Conservation (phyloP, 2,113 vertebrate genomes). For the Hystrix cristata region DNA sequence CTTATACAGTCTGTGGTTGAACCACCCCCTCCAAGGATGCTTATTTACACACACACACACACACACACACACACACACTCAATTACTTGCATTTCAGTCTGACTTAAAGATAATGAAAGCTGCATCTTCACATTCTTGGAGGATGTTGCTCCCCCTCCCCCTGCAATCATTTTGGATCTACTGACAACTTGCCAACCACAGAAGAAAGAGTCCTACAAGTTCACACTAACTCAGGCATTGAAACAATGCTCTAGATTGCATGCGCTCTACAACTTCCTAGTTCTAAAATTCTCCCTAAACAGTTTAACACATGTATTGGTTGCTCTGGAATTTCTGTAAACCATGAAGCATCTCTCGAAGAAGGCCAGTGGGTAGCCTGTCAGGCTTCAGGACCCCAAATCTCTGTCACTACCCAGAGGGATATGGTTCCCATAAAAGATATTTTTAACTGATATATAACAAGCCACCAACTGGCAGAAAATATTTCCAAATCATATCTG, state of each 20-base stretch:
- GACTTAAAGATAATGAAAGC: not conserved
- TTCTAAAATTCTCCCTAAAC: not conserved
- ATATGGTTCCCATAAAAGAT: not conserved
- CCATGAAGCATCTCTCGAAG: not conserved
- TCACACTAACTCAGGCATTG: not conserved
- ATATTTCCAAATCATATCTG: not conserved
- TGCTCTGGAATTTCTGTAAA: not conserved
- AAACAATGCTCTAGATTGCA: not conserved
- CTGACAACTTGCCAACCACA: not conserved
- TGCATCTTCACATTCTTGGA: not conserved
- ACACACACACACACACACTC: not conserved
- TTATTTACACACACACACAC: not conserved
- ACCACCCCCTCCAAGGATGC: not conserved
- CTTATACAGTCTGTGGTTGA: not conserved
- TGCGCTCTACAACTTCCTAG: not conserved
- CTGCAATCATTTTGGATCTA: not conserved
- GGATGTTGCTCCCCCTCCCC: not conserved
- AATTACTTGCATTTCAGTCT: not conserved
- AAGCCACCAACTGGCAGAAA: slow-evolving; percentile 29
- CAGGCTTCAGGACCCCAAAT: not conserved
- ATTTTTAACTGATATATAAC: not conserved
- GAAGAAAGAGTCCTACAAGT: not conserved
- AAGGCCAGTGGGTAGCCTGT: not conserved
- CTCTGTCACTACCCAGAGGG: not conserved
- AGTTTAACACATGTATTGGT: not conserved